phyloP scores from a whole-genome alignment of 2,888 invertebrate species.

The Andricus curvator region DNA sequence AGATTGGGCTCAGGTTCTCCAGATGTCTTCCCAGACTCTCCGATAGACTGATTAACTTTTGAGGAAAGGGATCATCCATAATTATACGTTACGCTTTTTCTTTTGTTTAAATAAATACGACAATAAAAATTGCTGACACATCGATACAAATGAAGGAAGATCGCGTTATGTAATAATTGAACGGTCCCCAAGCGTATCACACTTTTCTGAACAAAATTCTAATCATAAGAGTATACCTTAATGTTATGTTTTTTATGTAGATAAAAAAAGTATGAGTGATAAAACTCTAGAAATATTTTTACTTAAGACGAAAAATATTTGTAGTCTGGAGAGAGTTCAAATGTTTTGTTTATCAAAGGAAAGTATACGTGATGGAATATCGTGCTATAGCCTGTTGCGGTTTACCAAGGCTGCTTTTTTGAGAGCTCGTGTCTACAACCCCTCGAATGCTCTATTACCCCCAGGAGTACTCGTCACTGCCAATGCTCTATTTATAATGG shows the following conservation, averaged over 20 bases:
- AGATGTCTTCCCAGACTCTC: not conserved
- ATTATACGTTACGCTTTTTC: too few species aligned
- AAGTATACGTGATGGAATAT: conserved; percentile 14
- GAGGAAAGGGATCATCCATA: not conserved
- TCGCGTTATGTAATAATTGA: too few species aligned
- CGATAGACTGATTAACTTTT: not conserved
- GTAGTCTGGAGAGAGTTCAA: not conserved
- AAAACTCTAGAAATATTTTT: not conserved
- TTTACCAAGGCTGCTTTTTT: conserved; percentile 57
- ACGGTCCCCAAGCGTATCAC: not conserved
- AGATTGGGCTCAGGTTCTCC: not conserved
- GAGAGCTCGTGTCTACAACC: conserved; percentile 52
- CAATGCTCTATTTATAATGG: conserved; percentile 57
- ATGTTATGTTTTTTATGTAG: not conserved
- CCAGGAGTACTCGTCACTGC: conserved; percentile 51
- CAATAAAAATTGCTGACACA: too few species aligned
- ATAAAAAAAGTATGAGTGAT: not conserved
- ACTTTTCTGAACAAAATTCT: not conserved
- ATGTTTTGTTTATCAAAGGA: conserved; percentile 10
- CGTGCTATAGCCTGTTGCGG: conserved; percentile 53
- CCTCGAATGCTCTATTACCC: conserved; percentile 51
- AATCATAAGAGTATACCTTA: not conserved
- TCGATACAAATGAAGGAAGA: too few species aligned
- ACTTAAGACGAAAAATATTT: not conserved
- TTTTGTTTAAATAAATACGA: too few species aligned